phyloP scores from a whole-genome alignment of 2,113 vertebrate genomes.

The Triplophysa dalaica region DNA sequence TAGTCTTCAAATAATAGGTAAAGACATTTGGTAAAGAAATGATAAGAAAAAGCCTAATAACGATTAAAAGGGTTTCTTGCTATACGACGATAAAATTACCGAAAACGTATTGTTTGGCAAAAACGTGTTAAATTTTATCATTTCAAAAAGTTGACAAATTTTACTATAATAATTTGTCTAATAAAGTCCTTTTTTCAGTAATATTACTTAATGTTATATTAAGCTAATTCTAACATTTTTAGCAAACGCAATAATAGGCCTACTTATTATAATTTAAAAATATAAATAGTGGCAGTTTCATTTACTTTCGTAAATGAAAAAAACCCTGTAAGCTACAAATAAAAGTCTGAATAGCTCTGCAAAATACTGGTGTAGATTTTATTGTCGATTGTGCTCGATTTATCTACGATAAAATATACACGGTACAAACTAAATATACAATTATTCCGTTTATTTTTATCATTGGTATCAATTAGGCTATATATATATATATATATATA shows the following conservation, averaged over 20 bases:
- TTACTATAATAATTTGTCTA: not conserved
- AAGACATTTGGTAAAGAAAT: not conserved
- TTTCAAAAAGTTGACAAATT: not conserved
- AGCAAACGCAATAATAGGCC: not conserved
- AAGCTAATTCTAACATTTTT: not conserved
- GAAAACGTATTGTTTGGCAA: not conserved
- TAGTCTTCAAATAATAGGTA: not conserved
- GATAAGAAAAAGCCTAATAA: not conserved
- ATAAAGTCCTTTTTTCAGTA: not conserved
- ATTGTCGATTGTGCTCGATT: not conserved
- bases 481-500: too few relatives aligned
- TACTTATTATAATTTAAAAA: too few relatives aligned
- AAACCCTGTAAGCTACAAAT: not conserved
- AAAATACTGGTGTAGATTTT: not conserved
- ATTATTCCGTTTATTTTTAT: not conserved
- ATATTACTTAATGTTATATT: not conserved
- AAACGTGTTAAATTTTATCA: not conserved
- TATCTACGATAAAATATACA: not conserved
- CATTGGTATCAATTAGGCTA: not conserved
- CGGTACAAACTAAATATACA: not conserved
- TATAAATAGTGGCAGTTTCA: too few relatives aligned
- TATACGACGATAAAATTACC: not conserved
- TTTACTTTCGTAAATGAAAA: not conserved
- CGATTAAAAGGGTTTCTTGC: too few relatives aligned
- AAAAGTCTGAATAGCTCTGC: not conserved